Evolutionary conservation across 2,888 invertebrate species (phyloP), one percentile per base, ranked within the genome.

Genomic region (Epinotia brunnichana): DNA sequence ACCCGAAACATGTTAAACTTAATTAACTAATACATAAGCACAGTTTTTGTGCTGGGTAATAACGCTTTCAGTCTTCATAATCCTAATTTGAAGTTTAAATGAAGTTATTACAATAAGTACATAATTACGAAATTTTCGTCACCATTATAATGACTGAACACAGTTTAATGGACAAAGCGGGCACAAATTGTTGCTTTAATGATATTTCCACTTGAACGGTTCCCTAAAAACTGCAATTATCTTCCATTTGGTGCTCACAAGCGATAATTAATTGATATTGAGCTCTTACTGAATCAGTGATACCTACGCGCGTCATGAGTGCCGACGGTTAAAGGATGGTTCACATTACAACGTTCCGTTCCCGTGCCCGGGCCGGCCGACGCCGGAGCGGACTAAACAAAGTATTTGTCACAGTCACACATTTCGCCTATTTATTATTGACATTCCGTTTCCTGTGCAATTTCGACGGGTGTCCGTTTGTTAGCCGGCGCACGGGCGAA

Each of bases 151-250:
- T n/a, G 67, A 39, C 67, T 41, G 57, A 59, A 24, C 21, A 24
- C 62, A 17, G 51, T 41, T 54, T 66, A 67, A 53, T 61, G 54
- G 56, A 67, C 67, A 67, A 67, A 72, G 67, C 19, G 56, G 39
- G 48, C 21, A 51, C 67, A 62, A 72, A 72, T 68, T 72, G 61
- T 48, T n/a, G 39, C 67, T 62, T 68, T 62, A 62, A 72, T 62
- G 62, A 62, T 56, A 56, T 48, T 67, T 72, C 61, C 71, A 67
- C 67, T 61, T 19, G 54, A 54, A 19, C 13, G 53, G 66, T 24
- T 67, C 44, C 61, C 48, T 72, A 72, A 72, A 72, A 72, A 72
- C 60, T 72, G 67, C 71, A 72, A 72, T 72, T 72, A 72, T 67
- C 61, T 61, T 61, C 71, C 66, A 60, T 72, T 67, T 61, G 71